phyloP scores from a whole-genome alignment of 2,888 invertebrate species.

The Eupithecia dodoneata region DNA sequence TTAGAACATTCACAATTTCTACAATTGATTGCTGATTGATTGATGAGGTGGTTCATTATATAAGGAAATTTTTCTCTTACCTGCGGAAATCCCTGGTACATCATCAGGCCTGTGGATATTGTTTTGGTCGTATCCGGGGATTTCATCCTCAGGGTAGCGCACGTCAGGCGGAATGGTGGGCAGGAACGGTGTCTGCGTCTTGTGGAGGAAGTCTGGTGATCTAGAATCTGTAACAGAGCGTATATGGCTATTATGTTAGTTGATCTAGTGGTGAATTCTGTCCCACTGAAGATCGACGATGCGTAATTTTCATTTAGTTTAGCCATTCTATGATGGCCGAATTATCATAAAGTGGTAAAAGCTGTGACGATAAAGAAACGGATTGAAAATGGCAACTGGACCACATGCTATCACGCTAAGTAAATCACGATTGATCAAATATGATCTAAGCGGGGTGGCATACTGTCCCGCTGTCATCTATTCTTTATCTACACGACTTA shows the following conservation, averaged over 20 bases:
- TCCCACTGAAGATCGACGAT: neutral
- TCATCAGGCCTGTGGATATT: conserved; percentile 65
- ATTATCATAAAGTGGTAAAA: neutral
- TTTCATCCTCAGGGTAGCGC: conserved; percentile 69
- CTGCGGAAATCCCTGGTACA: conserved; percentile 59
- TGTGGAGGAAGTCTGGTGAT: conserved; percentile 51
- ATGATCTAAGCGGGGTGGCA: neutral
- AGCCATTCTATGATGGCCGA: neutral
- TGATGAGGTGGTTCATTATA: too few relatives aligned
- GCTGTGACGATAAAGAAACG: neutral
- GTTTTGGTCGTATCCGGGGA: conserved; percentile 67
- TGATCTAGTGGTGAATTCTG: neutral
- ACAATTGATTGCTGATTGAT: too few relatives aligned
- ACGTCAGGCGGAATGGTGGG: conserved; percentile 79
- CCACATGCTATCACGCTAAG: neutral
- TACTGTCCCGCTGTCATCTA: neutral
- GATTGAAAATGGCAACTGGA: neutral
- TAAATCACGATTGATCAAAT: neutral
- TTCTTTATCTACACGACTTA: neutral
- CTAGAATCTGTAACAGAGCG: neutral
- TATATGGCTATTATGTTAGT: neutral
- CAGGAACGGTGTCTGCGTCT: conserved; percentile 61
- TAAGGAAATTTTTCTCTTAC: conserved; percentile 22
- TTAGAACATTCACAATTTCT: too few relatives aligned
- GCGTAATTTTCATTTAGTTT: neutral